Percentiles rank a stretch among this genome's conserved stretches.
Conservation (phyloP, 2,888 invertebrate species). For the Zhuqinia jingwanae region DNA sequence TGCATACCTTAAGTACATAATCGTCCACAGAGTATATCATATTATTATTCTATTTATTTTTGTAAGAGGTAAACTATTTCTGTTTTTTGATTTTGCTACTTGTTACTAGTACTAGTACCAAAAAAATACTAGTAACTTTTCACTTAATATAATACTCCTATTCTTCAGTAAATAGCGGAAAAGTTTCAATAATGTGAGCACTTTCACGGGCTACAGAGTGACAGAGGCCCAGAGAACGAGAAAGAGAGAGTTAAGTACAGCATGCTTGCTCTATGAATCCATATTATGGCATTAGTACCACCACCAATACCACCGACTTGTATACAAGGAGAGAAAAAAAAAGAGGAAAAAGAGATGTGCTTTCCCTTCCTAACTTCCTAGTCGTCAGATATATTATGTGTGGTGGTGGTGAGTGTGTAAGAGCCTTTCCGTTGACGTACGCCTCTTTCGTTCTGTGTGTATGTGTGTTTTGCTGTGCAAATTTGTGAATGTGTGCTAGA, state of each 20-base stretch:
- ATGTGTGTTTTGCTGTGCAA: background rate
- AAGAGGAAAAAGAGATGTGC: conserved; percentile 45
- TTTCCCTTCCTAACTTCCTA: conserved; percentile 46
- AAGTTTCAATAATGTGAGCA: background rate
- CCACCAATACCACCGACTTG: background rate
- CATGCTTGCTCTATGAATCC: background rate
- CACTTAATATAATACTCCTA: background rate
- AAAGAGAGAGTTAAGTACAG: background rate
- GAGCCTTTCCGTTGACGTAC: background rate
- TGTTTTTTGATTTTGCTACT: conserved; percentile 3
- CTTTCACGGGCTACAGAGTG: conserved; percentile 12
- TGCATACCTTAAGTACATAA: background rate
- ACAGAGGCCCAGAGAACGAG: conserved; percentile 1
- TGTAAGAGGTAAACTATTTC: background rate
- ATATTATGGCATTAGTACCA: background rate
- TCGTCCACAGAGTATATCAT: background rate
- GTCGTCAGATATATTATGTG: background rate
- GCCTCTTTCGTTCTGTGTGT: background rate
- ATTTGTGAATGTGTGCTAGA: conserved; percentile 57
- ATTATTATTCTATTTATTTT: background rate
- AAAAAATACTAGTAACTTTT: background rate
- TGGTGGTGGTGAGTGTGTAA: conserved; percentile 17
- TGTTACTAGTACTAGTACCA: too few relatives aligned
- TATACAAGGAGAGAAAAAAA: background rate
- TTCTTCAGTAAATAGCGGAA: background rate